Evolutionary conservation across 2,797 vertebrate species (phyloP).

Genomic region (Neostethus bicornis): DNA sequence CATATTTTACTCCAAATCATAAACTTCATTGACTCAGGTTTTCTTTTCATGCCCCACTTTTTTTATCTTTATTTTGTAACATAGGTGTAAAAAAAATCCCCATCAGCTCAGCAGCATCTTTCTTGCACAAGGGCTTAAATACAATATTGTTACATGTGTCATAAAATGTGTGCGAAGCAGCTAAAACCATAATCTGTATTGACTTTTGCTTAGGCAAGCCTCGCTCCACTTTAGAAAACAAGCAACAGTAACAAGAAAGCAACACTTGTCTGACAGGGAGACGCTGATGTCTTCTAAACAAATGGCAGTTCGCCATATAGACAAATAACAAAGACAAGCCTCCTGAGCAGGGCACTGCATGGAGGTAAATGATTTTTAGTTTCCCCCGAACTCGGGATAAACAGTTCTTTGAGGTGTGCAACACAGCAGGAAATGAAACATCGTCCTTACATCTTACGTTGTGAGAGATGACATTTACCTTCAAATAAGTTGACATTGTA

Average conservation of each 20-base stretch:
- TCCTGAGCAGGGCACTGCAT: constrained; percentile 54
- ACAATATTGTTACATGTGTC: constrained; percentile 17
- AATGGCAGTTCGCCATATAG: constrained; percentile 62
- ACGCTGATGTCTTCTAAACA: constrained; percentile 59
- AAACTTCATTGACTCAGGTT: too few species aligned
- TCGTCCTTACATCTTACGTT: constrained; percentile 36
- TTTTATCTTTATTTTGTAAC: neutral
- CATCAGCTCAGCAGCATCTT: neutral
- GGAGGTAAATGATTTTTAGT: constrained; percentile 66
- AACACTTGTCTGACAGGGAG: constrained; percentile 55
- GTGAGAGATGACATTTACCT: constrained; percentile 39
- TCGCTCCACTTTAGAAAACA: constrained; percentile 64
- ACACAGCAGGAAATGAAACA: constrained; percentile 46
- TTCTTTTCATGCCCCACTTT: neutral
- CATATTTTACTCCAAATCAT: neutral
- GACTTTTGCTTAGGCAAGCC: constrained; percentile 71
- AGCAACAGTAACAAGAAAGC: constrained; percentile 64
- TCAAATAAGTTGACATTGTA: constrained; percentile 27
- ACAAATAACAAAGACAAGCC: constrained; percentile 68
- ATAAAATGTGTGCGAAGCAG: constrained; percentile 23
- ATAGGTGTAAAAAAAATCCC: neutral
- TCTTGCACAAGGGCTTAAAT: neutral
- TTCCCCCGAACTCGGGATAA: constrained; percentile 56
- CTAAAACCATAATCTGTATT: constrained; percentile 49
- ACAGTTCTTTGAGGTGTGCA: constrained; percentile 53